Conservation (phyloP, 2,888 invertebrate genomes). For the Papilio protenor region DNA sequence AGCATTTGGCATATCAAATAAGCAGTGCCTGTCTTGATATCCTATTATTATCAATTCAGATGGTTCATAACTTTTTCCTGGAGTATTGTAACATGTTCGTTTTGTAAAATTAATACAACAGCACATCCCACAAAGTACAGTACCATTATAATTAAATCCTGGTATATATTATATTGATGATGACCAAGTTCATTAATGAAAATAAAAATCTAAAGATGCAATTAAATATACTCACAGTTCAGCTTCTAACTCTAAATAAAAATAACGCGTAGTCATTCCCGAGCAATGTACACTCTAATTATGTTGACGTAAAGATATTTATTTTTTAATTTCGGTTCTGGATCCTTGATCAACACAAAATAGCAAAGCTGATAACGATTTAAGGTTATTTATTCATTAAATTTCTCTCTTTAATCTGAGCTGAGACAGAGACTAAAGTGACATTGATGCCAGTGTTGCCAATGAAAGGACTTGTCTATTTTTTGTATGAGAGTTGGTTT, state of each 20-base stretch:
- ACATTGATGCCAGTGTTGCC: background rate
- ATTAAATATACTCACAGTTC: slow-evolving; percentile 63
- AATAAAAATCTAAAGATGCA: background rate
- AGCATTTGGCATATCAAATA: background rate
- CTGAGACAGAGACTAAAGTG: background rate
- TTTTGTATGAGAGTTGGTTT: too few species aligned
- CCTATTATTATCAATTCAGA: background rate
- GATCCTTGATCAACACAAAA: background rate
- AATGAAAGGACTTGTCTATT: too few species aligned
- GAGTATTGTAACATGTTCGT: background rate
- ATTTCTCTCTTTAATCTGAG: background rate
- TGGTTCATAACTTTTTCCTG: background rate
- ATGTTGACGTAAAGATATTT: background rate
- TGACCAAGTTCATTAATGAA: background rate
- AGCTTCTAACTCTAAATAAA: slow-evolving; percentile 62
- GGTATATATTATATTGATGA: background rate
- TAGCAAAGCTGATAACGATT: background rate
- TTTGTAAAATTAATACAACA: background rate
- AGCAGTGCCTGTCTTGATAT: background rate
- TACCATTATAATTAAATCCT: background rate
- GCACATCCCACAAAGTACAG: background rate
- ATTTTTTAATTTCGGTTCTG: background rate
- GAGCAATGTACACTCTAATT: background rate
- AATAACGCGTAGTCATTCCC: slow-evolving; percentile 58
- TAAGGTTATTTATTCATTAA: background rate